Evolutionary conservation across 2,113 vertebrate genomes (phyloP).

Genomic region (Zosterops borbonicus): DNA sequence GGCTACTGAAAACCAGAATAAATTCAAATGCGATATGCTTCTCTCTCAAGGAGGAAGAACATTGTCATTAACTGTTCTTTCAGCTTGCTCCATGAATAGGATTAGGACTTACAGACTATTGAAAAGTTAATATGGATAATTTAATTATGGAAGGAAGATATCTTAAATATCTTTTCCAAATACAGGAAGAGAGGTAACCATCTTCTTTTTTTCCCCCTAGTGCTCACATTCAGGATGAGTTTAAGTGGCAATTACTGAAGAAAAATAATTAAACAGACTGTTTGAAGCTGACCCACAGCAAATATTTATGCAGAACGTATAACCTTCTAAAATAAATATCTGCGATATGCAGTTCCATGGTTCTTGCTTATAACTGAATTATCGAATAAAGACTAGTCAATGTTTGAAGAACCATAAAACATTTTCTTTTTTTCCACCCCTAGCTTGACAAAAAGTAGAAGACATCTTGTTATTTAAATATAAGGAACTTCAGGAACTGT

Average conservation of each 20-base stretch:
- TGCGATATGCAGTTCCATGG: background rate
- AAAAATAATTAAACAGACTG: background rate
- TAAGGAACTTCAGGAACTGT: background rate
- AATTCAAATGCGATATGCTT: background rate
- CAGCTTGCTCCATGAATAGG: background rate
- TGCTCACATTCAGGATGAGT: background rate
- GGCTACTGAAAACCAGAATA: background rate
- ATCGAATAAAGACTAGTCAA: background rate
- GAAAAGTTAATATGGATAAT: background rate
- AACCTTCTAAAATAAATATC: background rate
- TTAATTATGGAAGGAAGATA: background rate
- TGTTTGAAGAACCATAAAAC: background rate
- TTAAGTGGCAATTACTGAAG: background rate
- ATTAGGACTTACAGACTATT: background rate
- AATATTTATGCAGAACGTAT: background rate
- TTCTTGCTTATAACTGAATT: constrained; percentile 13
- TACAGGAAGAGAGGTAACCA: background rate
- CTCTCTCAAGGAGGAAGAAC: background rate
- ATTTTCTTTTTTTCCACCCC: background rate
- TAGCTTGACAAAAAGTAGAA: background rate
- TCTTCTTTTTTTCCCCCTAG: background rate
- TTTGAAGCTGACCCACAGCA: background rate
- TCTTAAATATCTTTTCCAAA: constrained; percentile 2
- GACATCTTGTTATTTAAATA: background rate
- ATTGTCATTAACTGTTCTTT: background rate